phyloP scores from a whole-genome alignment of 2,797 vertebrate genomes.

The Betta splendens region DNA sequence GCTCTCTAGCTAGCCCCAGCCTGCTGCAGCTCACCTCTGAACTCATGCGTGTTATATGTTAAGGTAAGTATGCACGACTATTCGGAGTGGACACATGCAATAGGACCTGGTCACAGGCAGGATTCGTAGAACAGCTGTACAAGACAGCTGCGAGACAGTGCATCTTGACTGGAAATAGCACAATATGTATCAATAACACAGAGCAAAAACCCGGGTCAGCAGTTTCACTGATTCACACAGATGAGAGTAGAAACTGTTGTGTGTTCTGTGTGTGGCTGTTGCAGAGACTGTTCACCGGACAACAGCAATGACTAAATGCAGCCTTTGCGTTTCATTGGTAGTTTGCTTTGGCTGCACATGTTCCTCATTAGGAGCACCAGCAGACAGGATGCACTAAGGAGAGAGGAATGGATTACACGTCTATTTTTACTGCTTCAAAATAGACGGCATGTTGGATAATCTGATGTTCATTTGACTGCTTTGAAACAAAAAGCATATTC shows the following conservation, averaged over 20 bases:
- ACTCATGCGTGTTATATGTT: conserved; percentile 58
- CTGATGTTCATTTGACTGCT: conserved; percentile 47
- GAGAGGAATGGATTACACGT: conserved; percentile 65
- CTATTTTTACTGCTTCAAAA: conserved; percentile 35
- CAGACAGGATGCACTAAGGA: conserved; percentile 66
- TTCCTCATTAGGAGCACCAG: conserved; percentile 75
- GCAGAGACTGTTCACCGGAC: conserved; percentile 52
- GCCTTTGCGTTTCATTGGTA: conserved; percentile 72
- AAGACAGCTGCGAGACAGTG: conserved; percentile 42
- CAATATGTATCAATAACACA: conserved; percentile 16
- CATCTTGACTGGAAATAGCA: conserved; percentile 57
- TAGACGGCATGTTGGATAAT: conserved; percentile 42
- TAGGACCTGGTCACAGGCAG: conserved; percentile 59
- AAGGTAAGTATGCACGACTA: conserved; percentile 71
- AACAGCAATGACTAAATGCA: conserved; percentile 60
- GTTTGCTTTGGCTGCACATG: conserved; percentile 71
- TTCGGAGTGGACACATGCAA: conserved; percentile 58
- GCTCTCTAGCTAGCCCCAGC: conserved; percentile 54
- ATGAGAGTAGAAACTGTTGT: conserved; percentile 30
- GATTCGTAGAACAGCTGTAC: conserved; percentile 62
- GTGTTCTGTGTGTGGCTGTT: conserved; percentile 43
- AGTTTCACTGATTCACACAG: conserved; percentile 20
- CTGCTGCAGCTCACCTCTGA: conserved; percentile 57
- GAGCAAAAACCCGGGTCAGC: conserved; percentile 7
- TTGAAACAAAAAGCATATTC: conserved; percentile 26